Percentiles rank a stretch among this genome's conserved stretches.
These are phyloP conservation scores for Formica exsecta DNA, from an alignment of 1,140 invertebrate species.

Conservation along the genomic window DNA sequence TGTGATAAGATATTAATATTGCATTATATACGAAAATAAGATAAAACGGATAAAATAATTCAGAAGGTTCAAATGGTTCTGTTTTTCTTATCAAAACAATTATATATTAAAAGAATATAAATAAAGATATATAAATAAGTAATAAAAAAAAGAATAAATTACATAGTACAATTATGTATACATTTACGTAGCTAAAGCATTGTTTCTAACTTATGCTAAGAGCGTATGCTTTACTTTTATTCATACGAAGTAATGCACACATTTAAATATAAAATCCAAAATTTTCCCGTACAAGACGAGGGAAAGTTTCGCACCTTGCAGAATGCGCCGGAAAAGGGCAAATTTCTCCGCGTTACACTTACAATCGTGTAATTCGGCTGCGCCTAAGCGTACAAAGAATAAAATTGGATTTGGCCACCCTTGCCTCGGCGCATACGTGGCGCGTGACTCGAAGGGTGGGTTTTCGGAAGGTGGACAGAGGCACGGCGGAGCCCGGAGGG, in stretches of 20 bases:
- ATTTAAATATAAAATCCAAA: slow-evolving; percentile 1
- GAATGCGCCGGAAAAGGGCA: slow-evolving; percentile 12
- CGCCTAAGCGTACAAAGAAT: slow-evolving; percentile 74
- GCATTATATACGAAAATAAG: background rate
- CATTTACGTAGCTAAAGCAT: background rate
- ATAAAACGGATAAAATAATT: background rate
- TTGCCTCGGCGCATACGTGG: slow-evolving; percentile 63
- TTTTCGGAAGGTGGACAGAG: slow-evolving; percentile 77
- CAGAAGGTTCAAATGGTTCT: background rate
- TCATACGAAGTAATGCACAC: background rate
- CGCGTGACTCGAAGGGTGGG: slow-evolving; percentile 74
- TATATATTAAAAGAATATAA: background rate
- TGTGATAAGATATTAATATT: background rate
- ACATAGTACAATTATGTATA: background rate
- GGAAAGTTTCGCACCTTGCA: slow-evolving; percentile 9
- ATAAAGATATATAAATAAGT: background rate
- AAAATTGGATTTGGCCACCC: slow-evolving; percentile 80
- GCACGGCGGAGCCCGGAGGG: slow-evolving; percentile 58
- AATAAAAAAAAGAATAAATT: background rate
- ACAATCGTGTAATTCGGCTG: slow-evolving; percentile 70
- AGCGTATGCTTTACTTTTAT: background rate
- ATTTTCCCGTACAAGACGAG: background rate
- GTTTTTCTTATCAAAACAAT: background rate
- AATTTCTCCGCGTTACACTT: slow-evolving; percentile 48
- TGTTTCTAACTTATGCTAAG: background rate